These are phyloP conservation scores for Taxidea taxus DNA, from an alignment of 2,113 vertebrate genomes.

Conservation along the genomic window DNA sequence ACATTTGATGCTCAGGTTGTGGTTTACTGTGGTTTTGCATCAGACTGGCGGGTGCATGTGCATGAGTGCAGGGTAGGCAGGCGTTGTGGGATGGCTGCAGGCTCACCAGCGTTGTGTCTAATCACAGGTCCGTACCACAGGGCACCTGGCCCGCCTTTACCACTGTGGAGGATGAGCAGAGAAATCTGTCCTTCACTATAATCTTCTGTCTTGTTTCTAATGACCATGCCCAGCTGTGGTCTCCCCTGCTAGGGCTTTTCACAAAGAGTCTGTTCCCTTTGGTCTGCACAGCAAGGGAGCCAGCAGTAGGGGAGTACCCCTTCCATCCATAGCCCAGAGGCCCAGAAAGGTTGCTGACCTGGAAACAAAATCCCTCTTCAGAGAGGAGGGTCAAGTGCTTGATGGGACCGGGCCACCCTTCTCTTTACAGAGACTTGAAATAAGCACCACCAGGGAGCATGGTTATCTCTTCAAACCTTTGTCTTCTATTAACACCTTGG, in stretches of 20 bases:
- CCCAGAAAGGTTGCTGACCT: not conserved
- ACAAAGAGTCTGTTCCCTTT: not conserved
- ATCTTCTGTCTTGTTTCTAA: not conserved
- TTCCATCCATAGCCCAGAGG: not conserved
- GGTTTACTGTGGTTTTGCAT: not conserved
- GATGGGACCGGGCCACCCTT: not conserved
- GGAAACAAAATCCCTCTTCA: not conserved
- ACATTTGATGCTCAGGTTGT: not conserved
- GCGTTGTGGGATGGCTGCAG: not conserved
- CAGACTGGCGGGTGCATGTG: too few species aligned
- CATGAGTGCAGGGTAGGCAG: accelerated
- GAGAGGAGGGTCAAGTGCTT: not conserved
- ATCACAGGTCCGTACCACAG: not conserved
- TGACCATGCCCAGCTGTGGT: not conserved
- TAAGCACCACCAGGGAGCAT: not conserved
- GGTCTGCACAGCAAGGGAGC: not conserved
- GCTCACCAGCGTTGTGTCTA: not conserved
- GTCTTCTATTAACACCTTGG: not conserved
- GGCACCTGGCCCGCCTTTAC: not conserved
- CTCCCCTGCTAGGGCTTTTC: not conserved
- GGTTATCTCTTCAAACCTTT: not conserved
- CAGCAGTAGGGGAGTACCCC: not conserved
- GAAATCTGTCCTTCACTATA: not conserved
- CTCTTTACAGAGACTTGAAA: not conserved
- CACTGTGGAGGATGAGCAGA: not conserved